Base-by-base conservation (phyloP, 2,888 invertebrate species). In the Cinara cedri region DNA sequence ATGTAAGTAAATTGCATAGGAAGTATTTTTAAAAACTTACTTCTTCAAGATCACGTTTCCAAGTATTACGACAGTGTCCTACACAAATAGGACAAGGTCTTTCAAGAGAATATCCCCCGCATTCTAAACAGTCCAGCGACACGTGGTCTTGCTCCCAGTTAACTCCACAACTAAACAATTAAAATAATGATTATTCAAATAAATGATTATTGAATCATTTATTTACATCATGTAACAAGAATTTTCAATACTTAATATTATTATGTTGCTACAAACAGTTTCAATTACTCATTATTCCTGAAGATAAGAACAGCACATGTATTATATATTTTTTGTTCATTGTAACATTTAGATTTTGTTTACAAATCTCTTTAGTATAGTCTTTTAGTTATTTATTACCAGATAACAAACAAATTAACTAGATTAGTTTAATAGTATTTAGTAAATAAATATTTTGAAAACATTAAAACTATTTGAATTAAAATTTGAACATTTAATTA, bases 141-240 rank as follows among this genome's bases (percentile, higher is more conserved):
- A 92, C 91, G 85, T 93, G 92, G 83, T 91, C 90, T 84, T 92
- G 91, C 83, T 89, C 89, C 93, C 93, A 94, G 83, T 91, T 91
- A 42, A 93, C 92, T 72, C 93, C 92, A 86, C 93, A 94, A 84
- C 90, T 90, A 85, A 26, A 86, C 84, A 54, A 19, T 63, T 21
- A 54, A 80, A 51, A 42, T 68, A 10, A 65, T 42, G 21, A 66
- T 24, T n/a, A 63, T 8, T 42, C 0, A 44, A 8, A 34, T 21
- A 14, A 14, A 6, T 8, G 14, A 26, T 6, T 34, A 34, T 34
- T 34, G n/a, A 34, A 34, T 34, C 34, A 34, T 34, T 57, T 44
- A 55, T 66, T 66, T 49, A 66, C 49, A 49, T 55, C 24, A 16
- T 21, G 14, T 19, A 54, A 54, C 16, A 49, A 21, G 16, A 14